phyloP scores from a whole-genome alignment of 2,113 vertebrate genomes.

The Xiphophorus hellerii region DNA sequence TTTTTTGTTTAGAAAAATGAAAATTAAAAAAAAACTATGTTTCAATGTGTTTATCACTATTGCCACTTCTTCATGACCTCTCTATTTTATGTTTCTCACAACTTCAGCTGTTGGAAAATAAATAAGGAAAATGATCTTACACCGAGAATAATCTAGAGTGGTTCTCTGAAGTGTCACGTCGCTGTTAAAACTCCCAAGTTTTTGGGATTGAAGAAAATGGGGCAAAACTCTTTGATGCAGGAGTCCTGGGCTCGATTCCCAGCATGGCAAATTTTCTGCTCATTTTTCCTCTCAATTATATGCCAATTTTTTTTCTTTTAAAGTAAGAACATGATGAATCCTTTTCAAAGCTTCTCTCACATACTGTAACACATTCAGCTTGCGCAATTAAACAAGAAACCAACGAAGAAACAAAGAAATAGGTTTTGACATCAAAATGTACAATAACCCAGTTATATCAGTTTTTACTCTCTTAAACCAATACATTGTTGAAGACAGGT shows the following conservation, averaged over 20 bases:
- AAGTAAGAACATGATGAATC: background rate
- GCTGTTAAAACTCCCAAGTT: too few species aligned
- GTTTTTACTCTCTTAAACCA: too few species aligned
- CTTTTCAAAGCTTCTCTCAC: background rate
- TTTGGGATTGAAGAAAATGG: too few species aligned
- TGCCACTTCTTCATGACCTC: background rate
- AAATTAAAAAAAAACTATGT: slow-evolving; percentile 1
- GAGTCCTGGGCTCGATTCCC: background rate
- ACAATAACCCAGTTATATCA: too few species aligned
- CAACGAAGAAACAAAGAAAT: background rate
- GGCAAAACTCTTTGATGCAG: background rate
- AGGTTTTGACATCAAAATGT: background rate
- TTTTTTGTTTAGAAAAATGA: slow-evolving; percentile 19
- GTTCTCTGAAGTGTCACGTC: too few species aligned
- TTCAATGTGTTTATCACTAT: background rate
- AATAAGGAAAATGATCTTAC: background rate
- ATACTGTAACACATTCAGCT: background rate
- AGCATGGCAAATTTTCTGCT: background rate
- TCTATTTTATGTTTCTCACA: background rate
- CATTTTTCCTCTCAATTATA: background rate
- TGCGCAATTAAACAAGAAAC: background rate
- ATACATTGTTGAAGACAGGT: too few species aligned
- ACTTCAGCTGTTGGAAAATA: background rate
- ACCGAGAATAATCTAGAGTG: too few species aligned
- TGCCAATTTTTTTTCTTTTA: too few species aligned